These are phyloP conservation scores for Hydrophis major DNA, from an alignment of 2,797 vertebrate genomes.

Conservation along the genomic window DNA sequence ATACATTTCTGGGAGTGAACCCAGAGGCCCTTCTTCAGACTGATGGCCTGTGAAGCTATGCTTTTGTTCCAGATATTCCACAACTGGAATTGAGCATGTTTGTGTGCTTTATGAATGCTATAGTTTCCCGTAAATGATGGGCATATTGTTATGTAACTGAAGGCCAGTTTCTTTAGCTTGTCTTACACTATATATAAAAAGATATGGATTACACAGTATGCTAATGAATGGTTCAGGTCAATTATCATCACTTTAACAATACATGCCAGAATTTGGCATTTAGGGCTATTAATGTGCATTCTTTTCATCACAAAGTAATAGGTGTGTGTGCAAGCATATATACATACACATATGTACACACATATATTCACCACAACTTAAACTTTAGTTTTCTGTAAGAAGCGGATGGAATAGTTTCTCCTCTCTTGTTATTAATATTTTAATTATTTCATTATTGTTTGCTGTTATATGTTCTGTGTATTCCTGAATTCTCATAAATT, in stretches of 20 bases:
- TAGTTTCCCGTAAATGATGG: slow-evolving; percentile 18
- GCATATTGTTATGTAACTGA: slow-evolving; percentile 25
- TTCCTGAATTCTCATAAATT: slow-evolving; percentile 44
- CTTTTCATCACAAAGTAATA: slow-evolving; percentile 25
- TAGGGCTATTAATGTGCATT: slow-evolving; percentile 33
- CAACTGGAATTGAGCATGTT: slow-evolving; percentile 39
- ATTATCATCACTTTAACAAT: slow-evolving; percentile 6
- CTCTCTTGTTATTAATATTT: slow-evolving; percentile 32
- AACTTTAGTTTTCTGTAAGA: slow-evolving; percentile 45
- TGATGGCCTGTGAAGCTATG: neutral
- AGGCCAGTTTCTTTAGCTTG: neutral
- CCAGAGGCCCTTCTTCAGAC: neutral
- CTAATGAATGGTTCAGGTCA: slow-evolving; percentile 14
- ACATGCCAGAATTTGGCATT: neutral
- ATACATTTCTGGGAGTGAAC: neutral
- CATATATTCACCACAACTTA: slow-evolving; percentile 3
- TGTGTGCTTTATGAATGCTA: neutral
- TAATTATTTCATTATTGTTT: slow-evolving; percentile 50
- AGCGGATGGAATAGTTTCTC: slow-evolving; percentile 33
- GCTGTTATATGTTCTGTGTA: slow-evolving; percentile 51
- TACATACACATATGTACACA: neutral
- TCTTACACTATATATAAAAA: neutral
- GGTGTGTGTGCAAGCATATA: neutral
- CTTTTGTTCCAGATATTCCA: slow-evolving; percentile 44
- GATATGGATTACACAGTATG: slow-evolving; percentile 7